Percentiles rank a stretch among this genome's conserved stretches.
These are phyloP conservation scores for Drosophila miranda DNA, from an alignment of 1,140 invertebrate species.

Conservation along the genomic window DNA sequence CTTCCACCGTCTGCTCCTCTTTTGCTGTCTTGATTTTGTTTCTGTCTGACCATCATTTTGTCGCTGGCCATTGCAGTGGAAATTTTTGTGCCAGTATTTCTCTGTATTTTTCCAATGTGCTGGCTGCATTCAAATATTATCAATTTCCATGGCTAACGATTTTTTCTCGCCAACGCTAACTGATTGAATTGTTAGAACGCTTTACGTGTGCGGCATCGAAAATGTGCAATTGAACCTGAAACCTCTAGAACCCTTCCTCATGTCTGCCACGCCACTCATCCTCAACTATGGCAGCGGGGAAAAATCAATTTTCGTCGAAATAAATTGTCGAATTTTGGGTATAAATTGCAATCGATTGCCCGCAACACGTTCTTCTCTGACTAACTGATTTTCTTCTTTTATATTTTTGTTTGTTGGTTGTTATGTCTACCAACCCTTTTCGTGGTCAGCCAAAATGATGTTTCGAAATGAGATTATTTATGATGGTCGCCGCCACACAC, in stretches of 20 bases:
- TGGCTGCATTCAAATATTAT: conserved; percentile 76
- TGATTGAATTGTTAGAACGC: conserved; percentile 78
- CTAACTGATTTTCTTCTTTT: conserved; percentile 2
- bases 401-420: not conserved
- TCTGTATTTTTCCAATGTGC: conserved; percentile 49
- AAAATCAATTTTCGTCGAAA: conserved; percentile 72
- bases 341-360: conserved; percentile 67
- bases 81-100: conserved; percentile 36
- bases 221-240: conserved; percentile 42
- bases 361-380: conserved; percentile 36
- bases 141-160: conserved; percentile 56
- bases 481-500: conserved; percentile 11
- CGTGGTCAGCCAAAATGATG: conserved; percentile 40
- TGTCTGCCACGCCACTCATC: conserved; percentile 26
- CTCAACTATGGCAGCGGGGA: conserved; percentile 13
- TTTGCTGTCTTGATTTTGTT: conserved; percentile 30
- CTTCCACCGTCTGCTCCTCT: not conserved
- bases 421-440: too few relatives aligned
- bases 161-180: conserved; percentile 57
- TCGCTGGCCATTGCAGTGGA: conserved; percentile 53
- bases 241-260: not conserved
- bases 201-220: conserved; percentile 73
- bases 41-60: conserved; percentile 33
- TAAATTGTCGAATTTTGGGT: conserved; percentile 77
- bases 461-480: conserved; percentile 39